phyloP scores from a whole-genome alignment of 37 sponge, comb jelly and placozoan genomes.

The Axinella damicornis region DNA sequence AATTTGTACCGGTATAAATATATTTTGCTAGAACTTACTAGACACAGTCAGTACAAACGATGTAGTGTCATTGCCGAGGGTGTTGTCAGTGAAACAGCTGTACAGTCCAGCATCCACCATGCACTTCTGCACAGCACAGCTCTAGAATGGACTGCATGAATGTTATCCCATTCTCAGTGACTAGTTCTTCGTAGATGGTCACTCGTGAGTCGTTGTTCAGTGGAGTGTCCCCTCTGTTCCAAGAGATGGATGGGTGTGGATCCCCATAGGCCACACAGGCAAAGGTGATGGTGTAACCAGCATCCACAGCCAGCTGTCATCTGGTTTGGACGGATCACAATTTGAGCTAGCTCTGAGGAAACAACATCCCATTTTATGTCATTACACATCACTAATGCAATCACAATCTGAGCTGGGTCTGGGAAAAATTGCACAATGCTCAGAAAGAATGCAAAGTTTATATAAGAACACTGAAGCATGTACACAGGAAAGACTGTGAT shows the following conservation, averaged over 20 bases:
- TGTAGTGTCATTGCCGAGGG: neutral
- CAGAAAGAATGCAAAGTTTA: too few relatives aligned
- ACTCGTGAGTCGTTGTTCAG: neutral
- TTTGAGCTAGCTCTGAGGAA: neutral
- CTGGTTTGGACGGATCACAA: slow-evolving; percentile 1
- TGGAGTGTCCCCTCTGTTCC: neutral
- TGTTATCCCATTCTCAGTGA: neutral
- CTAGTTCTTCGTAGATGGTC: slow-evolving; percentile 8
- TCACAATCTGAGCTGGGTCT: too few relatives aligned
- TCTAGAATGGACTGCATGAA: slow-evolving; percentile 19
- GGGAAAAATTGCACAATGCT: too few relatives aligned
- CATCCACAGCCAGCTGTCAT: neutral
- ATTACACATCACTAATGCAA: too few relatives aligned
- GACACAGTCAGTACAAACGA: neutral
- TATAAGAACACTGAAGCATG: too few relatives aligned
- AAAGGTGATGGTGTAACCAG: neutral
- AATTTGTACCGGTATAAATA: too few relatives aligned
- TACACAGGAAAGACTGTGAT: too few relatives aligned
- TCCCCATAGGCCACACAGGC: slow-evolving; percentile 28
- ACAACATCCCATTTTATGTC: too few relatives aligned
- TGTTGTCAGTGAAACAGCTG: slow-evolving; percentile 5
- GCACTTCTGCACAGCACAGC: neutral
- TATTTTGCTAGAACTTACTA: too few relatives aligned
- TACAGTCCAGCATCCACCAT: slow-evolving; percentile 12
- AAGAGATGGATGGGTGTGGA: neutral